A percentile compares a stretch with the other conserved stretches of the same genome.
These are phyloP conservation scores for Crocuta crocuta DNA, from an alignment of 2,113 vertebrate species.

Conservation along the genomic window DNA sequence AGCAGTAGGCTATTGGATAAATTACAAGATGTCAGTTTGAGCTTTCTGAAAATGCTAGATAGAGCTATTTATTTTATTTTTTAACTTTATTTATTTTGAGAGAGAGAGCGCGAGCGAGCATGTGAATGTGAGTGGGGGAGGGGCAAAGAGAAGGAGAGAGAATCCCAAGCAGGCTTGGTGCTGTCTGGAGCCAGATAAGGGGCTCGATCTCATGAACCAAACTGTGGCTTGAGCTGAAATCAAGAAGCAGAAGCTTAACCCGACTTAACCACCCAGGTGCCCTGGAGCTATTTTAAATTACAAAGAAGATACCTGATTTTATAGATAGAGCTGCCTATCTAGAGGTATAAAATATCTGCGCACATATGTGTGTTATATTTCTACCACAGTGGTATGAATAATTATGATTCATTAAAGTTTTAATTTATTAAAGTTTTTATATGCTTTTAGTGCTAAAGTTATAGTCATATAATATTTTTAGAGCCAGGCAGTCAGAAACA, in stretches of 20 bases:
- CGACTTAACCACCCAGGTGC: too few relatives aligned
- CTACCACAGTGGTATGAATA: not conserved
- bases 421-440: conserved; percentile 4
- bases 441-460: conserved; percentile 32
- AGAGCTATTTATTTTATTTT: not conserved
- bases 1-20: not conserved
- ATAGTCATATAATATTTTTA: conserved; percentile 13
- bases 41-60: conserved; percentile 26
- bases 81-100: too few relatives aligned
- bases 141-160: too few relatives aligned
- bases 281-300: not conserved
- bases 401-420: not conserved
- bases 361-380: not conserved
- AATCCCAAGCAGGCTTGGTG: too few relatives aligned
- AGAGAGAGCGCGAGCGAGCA: too few relatives aligned
- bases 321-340: not conserved
- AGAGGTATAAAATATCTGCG: not conserved
- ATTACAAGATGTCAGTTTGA: not conserved
- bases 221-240: too few relatives aligned
- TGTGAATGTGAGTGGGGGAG: too few relatives aligned
- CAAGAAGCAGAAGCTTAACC: too few relatives aligned
- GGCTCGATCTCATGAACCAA: too few relatives aligned
- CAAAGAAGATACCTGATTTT: not conserved
- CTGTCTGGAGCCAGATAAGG: too few relatives aligned
- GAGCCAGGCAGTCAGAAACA: not conserved